These are phyloP conservation scores for Tragelaphus oryx DNA, from an alignment of 2,797 vertebrate genomes.

Conservation along the genomic window DNA sequence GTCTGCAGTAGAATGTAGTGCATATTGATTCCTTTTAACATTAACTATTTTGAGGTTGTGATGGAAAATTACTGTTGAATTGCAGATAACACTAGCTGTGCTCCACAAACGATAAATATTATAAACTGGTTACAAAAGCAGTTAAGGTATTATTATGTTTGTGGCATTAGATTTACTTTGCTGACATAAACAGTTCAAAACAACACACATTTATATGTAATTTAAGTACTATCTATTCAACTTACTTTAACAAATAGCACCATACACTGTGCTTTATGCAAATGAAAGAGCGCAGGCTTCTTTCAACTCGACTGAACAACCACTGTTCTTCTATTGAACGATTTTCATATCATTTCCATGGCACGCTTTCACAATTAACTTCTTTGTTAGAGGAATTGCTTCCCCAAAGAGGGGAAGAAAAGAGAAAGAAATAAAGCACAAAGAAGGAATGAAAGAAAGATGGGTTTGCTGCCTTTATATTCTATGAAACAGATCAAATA, in stretches of 20 bases:
- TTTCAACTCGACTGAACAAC: constrained; percentile 45
- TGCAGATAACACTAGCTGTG: constrained; percentile 37
- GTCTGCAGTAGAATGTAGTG: constrained; percentile 27
- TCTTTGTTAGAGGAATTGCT: constrained; percentile 20
- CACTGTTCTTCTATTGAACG: constrained; percentile 29
- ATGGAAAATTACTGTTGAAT: constrained; percentile 68
- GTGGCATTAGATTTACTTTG: constrained; percentile 66
- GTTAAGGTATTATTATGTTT: constrained; percentile 66
- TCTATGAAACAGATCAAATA: constrained; percentile 57
- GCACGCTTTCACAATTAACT: constrained; percentile 51
- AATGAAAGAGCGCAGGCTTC: neutral
- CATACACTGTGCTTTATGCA: neutral
- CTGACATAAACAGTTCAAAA: constrained; percentile 67
- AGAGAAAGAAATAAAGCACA: neutral
- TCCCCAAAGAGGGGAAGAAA: neutral
- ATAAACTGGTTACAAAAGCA: constrained; percentile 62
- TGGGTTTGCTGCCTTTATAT: neutral
- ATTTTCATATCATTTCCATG: constrained; percentile 55
- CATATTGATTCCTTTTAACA: constrained; percentile 53
- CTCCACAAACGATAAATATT: constrained; percentile 57
- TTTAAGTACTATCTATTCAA: constrained; percentile 53
- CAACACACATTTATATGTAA: constrained; percentile 60
- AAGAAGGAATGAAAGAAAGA: neutral
- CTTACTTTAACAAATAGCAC: constrained; percentile 61
- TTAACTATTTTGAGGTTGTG: constrained; percentile 61